Base-by-base conservation (phyloP, 1,140 invertebrate genomes). In the Pseudomyrmex cubaensis region DNA sequence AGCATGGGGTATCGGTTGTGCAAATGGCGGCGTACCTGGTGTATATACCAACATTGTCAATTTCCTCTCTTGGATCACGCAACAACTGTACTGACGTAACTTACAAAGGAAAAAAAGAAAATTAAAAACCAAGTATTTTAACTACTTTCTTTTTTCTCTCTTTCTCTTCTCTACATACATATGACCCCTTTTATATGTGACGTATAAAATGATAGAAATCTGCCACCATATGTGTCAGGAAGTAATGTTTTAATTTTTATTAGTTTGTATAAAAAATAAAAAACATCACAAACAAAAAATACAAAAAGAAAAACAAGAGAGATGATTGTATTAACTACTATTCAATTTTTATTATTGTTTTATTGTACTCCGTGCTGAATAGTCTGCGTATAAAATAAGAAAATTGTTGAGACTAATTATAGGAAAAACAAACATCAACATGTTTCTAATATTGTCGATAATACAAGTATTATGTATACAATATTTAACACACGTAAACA, bases 1-100 rank as follows among this genome's bases (percentile, higher is more conserved):
- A 1, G 94, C 97, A 5, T 97, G 97, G 97, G 97, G 97, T 1
- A 95, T 97, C 46, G 96, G 96, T 35, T 97, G 97, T 87, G 96
- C 95, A 1, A 93, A 92, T 61, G 86, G 94, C 5, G 95, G 95
- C 67, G 94, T 97, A 22, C 96, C 97, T 3, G 97, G 95, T 0
- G 96, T 96, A 2, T 97, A 97, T 85, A 95, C 96, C 0, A 96
- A 97, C 85, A 94, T 97, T 1, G 94, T 93, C 5, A 95, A 95
- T 46, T 95, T 95, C 70, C 73, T 96, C 35, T 90, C 95, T 22
- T 97, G 97, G 97, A 97, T 97, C 48, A 87, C 74, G 52, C 80
- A 91, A 66, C 88, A 92, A 75, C 80, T n/a, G n/a, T n/a, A n/a
- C n/a, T 87, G 8, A 80, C 44, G 2, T 70, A 59, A 5, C 7